Base-by-base conservation (phyloP, 2,888 invertebrate genomes). In the Pollenia angustigena region DNA sequence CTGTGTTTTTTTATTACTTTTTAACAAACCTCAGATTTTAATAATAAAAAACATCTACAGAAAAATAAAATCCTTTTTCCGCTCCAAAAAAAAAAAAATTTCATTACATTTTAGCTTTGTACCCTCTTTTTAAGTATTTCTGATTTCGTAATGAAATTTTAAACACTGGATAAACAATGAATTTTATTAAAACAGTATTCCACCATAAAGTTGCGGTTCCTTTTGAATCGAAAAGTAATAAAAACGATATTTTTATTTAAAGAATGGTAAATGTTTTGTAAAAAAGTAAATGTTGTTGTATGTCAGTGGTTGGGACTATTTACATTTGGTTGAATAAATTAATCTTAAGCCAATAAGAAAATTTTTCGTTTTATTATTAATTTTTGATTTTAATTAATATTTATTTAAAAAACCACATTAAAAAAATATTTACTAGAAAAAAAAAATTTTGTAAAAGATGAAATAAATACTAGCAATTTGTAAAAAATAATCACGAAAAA, bases 21-120 rank as follows among this genome's bases (percentile, higher is more conserved):
- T 58, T 10, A 60, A 18, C 60, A 58, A 74, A 66, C 74, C 81
- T 66, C 72, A 81, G 48, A 18, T 72, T 81, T 81, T 72, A 72
- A 72, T 81, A 81, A 56, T 54, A 54, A 78, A 50, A 78, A 60
- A 18, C 40, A 60, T 48, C n/a, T 50, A 64, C 52, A 40, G 11
- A 12, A 48, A 16, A 64, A 12, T 18, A 48, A 32, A 54, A 44
- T 16, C n/a, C 32, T 9, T 56, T 62, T n/a, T 52, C 18, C 12
- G 9, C 18, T 23, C 10, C 14, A 44, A 79, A 68, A 56, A 58
- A n/a, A 42, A 64, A 52, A 23, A 8, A 44, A 18, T 50, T 62
- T 62, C n/a, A 48, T 23, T 48, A 18, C 40, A 23, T 2, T 14
- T 50, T 14, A 56, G 4, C 4, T 60, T 18, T 79, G 48, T 4